These are phyloP conservation scores for Antechinus stuartii DNA, from an alignment of 2,113 vertebrate genomes.

Conservation along the genomic window DNA sequence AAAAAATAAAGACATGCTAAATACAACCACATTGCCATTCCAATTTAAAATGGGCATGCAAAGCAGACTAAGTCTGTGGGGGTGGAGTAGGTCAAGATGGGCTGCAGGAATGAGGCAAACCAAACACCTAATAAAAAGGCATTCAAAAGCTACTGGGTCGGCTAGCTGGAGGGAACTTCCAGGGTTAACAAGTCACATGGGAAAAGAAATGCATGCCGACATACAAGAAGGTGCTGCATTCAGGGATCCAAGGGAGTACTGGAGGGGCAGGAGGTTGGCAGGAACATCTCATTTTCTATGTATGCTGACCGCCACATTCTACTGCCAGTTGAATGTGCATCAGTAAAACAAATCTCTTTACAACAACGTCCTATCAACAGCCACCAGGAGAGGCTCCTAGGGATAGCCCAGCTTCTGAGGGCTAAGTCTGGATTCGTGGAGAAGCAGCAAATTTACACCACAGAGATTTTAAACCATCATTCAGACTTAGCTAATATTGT, in stretches of 20 bases:
- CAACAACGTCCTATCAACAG: conserved; percentile 33
- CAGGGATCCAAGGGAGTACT: conserved; percentile 64
- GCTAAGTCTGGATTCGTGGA: conserved; percentile 60
- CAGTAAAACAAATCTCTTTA: conserved; percentile 12
- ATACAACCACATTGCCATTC: conserved; percentile 89
- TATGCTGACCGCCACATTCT: conserved; percentile 51
- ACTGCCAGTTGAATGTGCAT: conserved; percentile 46
- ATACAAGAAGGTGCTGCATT: conserved; percentile 80
- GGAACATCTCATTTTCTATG: conserved; percentile 52
- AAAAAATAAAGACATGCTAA: conserved; percentile 89
- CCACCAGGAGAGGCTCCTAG: conserved; percentile 2
- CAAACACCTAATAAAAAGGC: conserved; percentile 76
- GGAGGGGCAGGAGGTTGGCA: conserved; percentile 64
- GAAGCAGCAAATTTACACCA: conserved; percentile 59
- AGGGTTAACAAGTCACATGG: conserved; percentile 76
- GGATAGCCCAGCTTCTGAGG: conserved; percentile 49
- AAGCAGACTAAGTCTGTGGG: conserved; percentile 83
- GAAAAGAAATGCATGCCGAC: conserved; percentile 85
- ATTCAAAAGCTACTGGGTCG: conserved; percentile 74
- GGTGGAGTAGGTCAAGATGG: conserved; percentile 49
- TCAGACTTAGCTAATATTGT: conserved; percentile 32
- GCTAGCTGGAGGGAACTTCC: conserved; percentile 72
- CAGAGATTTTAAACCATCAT: conserved; percentile 60
- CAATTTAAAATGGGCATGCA: conserved; percentile 89
- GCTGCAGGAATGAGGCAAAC: conserved; percentile 70